Percentiles rank a stretch among this genome's conserved stretches.
Conservation (phyloP, 2,888 invertebrate genomes). For the Ornithoptera priamus region DNA sequence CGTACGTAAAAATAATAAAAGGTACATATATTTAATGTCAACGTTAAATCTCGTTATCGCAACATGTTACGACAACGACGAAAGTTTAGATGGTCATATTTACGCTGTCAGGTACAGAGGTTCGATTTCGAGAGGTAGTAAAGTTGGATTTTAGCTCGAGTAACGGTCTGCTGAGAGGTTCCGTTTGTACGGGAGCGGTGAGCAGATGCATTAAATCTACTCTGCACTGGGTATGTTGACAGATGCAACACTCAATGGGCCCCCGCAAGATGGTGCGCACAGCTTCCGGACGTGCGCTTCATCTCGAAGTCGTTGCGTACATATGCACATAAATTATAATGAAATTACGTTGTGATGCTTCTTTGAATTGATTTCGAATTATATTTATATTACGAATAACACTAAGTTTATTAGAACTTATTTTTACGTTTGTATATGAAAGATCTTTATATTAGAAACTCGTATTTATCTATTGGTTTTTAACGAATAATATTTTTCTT, state of each 20-base stretch:
- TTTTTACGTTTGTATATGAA: too few species aligned
- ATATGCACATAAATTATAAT: constrained; percentile 29
- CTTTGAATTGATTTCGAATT: constrained; percentile 17
- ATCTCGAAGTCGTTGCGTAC: constrained; percentile 14
- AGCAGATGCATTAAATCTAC: constrained; percentile 28
- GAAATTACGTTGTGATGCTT: constrained; percentile 14
- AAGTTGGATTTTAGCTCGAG: constrained; percentile 15
- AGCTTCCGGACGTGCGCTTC: constrained; percentile 19
- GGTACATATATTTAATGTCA: too few species aligned
- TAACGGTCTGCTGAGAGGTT: constrained; percentile 6
- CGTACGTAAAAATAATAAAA: too few species aligned
- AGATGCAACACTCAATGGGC: constrained; percentile 24
- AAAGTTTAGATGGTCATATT: too few species aligned
- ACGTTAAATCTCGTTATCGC: too few species aligned
- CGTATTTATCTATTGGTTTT: too few species aligned
- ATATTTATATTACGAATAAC: background rate
- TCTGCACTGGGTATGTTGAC: constrained; percentile 21
- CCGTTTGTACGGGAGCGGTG: constrained; percentile 19
- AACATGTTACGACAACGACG: too few species aligned
- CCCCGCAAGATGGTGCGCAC: constrained; percentile 18
- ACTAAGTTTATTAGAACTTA: background rate
- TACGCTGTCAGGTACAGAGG: background rate
- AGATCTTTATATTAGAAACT: too few species aligned
- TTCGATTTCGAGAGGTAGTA: constrained; percentile 11
- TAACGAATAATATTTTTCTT: too few species aligned